A percentile compares a stretch with the other conserved stretches of the same genome.
These are phyloP conservation scores for Cygnus buccinator DNA, from an alignment of 2,113 vertebrate species.

Conservation along the genomic window DNA sequence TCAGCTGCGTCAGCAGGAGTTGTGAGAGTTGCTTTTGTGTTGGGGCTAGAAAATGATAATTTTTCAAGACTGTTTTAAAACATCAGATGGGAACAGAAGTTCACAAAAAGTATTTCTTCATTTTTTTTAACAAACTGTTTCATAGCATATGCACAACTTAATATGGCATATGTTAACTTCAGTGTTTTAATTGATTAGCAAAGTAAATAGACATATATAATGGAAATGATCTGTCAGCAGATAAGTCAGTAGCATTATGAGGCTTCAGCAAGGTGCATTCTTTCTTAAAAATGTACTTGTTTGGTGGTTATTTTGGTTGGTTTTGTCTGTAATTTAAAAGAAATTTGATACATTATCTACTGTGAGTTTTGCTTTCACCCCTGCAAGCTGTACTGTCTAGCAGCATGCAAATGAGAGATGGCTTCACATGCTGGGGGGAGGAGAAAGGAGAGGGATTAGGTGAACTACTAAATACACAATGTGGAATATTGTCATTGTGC, in stretches of 20 bases:
- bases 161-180: constrained; percentile 76
- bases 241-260: constrained; percentile 49
- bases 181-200: constrained; percentile 77
- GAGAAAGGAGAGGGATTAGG: not conserved
- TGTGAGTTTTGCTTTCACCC: not conserved
- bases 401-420: constrained; percentile 7
- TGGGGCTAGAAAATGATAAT: constrained; percentile 63
- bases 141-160: constrained; percentile 75
- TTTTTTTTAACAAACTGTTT: constrained; percentile 70
- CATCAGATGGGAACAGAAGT: constrained; percentile 73
- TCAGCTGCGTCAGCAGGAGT: constrained; percentile 6
- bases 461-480: not conserved
- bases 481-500: not conserved
- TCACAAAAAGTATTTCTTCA: constrained; percentile 60
- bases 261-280: constrained; percentile 54
- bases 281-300: not conserved
- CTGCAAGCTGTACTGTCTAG: constrained; percentile 34
- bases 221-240: constrained; percentile 67
- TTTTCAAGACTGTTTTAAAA: constrained; percentile 73
- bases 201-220: constrained; percentile 71
- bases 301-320: not conserved
- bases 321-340: not conserved
- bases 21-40: constrained; percentile 53
- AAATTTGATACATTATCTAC: not conserved
- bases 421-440: not conserved